Evolutionary conservation across 2,113 vertebrate species (phyloP), one percentile per base, ranked within the genome.

Genomic region (Menidia beryllina): DNA sequence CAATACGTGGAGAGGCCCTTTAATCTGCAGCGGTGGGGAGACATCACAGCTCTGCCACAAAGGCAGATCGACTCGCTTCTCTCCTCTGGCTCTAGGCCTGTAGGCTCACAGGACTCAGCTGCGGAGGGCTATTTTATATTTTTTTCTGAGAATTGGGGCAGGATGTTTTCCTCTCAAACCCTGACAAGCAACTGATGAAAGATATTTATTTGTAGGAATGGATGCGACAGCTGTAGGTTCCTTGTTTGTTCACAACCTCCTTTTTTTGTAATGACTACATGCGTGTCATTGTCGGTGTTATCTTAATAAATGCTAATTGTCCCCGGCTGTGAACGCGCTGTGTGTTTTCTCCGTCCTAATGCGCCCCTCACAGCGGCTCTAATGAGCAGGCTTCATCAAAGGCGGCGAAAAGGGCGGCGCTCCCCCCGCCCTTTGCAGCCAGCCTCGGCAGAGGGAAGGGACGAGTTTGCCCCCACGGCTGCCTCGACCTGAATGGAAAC

Each of bases 401-500:
- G 69, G 57, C 54, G 47, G 47, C 62, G 69, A 47, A 90, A 86
- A 87, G 87, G 71, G 77, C 82, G 82, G 30, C 27, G 0, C 17
- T 58, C 10, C 17, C 62, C n/a, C 74, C 77, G 17, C 70, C 81
- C 74, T n/a, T 53, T 15, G 61, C 68, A 38, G 55, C 72, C n/a
- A 10, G 58, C 2, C 59, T 64, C 30, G 50, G 69, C 64, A 48
- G 75, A 77, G 83, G 43, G 23, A 49, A 58, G 51, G 64, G 45
- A 21, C 60, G 82, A 26, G 70, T 66, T 63, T 55, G 54, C 52
- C 56, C 72, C 43, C 55, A 23, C 0, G 17, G 36, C 61, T 72
- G 69, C 30, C 80, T 86, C 0, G 80, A 91, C 79, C 75, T 85
- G 65, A 86, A 88, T 52, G 81, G 86, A 62, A 91, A 88, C 81